Evolutionary conservation across 1,140 invertebrate species (phyloP).

Genomic region (Sesamia nonagrioides): DNA sequence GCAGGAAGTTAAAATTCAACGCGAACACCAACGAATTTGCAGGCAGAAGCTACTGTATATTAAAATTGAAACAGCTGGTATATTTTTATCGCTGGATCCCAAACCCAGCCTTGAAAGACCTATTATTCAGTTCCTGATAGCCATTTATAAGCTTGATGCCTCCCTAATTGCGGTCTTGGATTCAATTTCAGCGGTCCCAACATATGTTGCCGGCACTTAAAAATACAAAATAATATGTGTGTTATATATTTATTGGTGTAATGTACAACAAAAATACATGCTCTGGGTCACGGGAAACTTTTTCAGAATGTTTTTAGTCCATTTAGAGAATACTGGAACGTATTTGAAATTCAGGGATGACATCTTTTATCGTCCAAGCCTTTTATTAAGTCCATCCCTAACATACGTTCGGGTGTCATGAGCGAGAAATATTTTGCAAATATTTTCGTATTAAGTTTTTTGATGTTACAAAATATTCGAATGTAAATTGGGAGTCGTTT

Average conservation of each 20-base stretch:
- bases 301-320: neutral
- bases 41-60: neutral
- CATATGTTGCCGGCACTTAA: conserved; percentile 15
- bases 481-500: too few relatives aligned
- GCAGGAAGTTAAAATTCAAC: too few relatives aligned
- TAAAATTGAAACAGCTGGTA: conserved; percentile 11
- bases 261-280: conserved; percentile 9
- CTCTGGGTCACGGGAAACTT: neutral
- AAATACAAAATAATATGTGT: conserved; percentile 34
- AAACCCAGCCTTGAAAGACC: conserved; percentile 21
- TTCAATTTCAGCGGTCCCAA: conserved; percentile 14
- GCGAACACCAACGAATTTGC: too few relatives aligned
- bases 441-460: conserved; percentile 12
- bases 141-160: conserved; percentile 36
- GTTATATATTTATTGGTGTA: neutral
- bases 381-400: conserved; percentile 34
- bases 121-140: conserved; percentile 16
- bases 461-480: too few relatives aligned
- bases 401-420: conserved; percentile 18
- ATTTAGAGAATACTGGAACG: neutral
- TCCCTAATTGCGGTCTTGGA: conserved; percentile 29
- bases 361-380: conserved; percentile 19
- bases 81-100: conserved; percentile 3
- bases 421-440: conserved; percentile 41
- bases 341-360: neutral